Evolutionary conservation across 2,888 invertebrate species (phyloP), one percentile per base, ranked within the genome.

Genomic region (Thumatha senex): DNA sequence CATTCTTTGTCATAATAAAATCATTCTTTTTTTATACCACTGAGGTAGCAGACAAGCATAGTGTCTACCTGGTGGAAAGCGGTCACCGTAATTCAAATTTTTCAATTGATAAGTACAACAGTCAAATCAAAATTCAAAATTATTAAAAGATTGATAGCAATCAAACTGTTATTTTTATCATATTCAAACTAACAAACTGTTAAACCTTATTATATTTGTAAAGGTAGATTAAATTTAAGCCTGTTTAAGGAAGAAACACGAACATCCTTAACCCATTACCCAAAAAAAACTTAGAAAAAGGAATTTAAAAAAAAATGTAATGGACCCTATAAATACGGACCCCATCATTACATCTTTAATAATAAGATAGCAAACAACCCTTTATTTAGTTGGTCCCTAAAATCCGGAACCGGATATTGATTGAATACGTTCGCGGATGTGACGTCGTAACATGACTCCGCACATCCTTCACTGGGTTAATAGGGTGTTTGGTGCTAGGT

Each of bases 351-450:
- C 56, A 57, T 60, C 57, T 49, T 48, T 46, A 58, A 66, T 56
- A 65, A 67, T 56, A 46, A 54, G 44, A 46, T 54, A 48, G 54
- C 51, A 64, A 67, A 63, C 63, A 76, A 74, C 71, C 77, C 70
- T 76, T 76, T 78, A 72, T 72, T 75, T 72, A 70, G 9, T 31
- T 55, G 51, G 41, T 56, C 64, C 51, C 55, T 24, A 62, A 61
- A 67, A 68, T 68, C 72, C 76, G 65, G 70, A 72, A 71, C 72
- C 71, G 74, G 78, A 78, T 76, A 78, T 76, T 57, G 75, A 69
- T 74, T 73, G 65, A 70, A 74, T 75, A 72, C 58, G 48, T 56
- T 54, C 54, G 43, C 63, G 76, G 68, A 75, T 56, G 49, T 67
- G 70, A 74, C 70, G 68, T 68, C 64, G 71, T 66, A 69, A 75